A percentile compares a stretch with the other conserved stretches of the same genome.
Conservation (phyloP, 2,113 vertebrate genomes). For the Phylloscopus trochilus region DNA sequence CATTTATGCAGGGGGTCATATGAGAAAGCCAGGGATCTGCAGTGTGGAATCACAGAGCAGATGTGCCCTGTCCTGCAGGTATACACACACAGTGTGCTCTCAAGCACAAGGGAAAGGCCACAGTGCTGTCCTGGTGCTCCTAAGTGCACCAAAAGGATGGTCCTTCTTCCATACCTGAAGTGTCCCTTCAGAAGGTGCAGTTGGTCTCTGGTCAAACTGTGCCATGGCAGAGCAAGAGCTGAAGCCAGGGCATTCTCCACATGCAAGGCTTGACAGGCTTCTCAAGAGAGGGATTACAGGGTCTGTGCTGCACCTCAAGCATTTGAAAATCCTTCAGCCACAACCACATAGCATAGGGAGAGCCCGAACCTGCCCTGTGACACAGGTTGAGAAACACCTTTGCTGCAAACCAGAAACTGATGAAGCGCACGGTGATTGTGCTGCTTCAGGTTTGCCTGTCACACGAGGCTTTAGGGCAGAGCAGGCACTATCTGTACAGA, state of each 20-base stretch:
- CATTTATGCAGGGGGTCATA: not conserved
- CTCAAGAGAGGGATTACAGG: not conserved
- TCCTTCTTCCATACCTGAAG: not conserved
- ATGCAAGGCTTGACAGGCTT: not conserved
- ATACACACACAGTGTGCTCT: rapidly evolving
- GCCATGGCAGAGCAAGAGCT: not conserved
- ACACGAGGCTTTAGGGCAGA: not conserved
- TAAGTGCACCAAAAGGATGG: not conserved
- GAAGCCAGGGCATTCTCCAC: not conserved
- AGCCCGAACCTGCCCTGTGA: not conserved
- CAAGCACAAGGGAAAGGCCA: not conserved
- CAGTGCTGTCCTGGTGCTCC: not conserved
- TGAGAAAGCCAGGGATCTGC: not conserved
- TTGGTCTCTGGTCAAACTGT: not conserved
- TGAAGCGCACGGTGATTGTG: not conserved
- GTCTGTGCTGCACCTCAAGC: not conserved
- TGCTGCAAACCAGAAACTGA: not conserved
- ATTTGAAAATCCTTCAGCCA: not conserved
- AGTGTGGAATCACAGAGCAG: not conserved
- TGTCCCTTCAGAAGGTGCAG: not conserved
- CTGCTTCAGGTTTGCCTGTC: not conserved
- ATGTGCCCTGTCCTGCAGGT: not conserved
- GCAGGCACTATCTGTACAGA: not conserved
- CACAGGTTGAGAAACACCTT: not conserved
- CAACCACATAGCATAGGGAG: not conserved